Percentiles rank a stretch among this genome's conserved stretches.
Conservation (phyloP, 1,140 invertebrate species). For the Caenorhabditis inopinata region DNA sequence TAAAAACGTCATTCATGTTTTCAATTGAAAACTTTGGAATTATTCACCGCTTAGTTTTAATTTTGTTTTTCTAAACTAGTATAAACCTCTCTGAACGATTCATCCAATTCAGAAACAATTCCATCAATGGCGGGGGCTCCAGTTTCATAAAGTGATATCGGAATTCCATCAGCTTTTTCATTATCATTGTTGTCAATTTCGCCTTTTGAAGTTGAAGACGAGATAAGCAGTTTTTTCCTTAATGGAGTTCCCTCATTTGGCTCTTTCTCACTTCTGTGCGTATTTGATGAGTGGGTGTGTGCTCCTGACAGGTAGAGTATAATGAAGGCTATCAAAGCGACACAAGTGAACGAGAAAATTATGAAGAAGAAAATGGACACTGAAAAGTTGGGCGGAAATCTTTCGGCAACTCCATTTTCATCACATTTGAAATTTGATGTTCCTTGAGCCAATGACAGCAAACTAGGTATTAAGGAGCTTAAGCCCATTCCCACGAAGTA, state of each 20-base stretch:
- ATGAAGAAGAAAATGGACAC: conserved; percentile 57
- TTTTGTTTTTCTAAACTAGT: neutral
- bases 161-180: neutral
- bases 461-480: conserved; percentile 83
- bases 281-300: neutral
- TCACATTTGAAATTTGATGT: conserved; percentile 37
- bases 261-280: conserved; percentile 19
- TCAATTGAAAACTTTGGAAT: neutral
- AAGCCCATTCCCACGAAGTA: conserved; percentile 78
- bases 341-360: conserved; percentile 61
- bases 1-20: neutral
- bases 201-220: conserved; percentile 30
- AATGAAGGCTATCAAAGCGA: conserved; percentile 54
- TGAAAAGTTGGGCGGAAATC: conserved; percentile 52
- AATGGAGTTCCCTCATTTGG: neutral
- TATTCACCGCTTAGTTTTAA: neutral
- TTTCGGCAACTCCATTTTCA: neutral
- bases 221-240: neutral
- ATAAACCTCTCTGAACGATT: neutral
- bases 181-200: too few relatives aligned
- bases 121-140: neutral
- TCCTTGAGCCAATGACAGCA: conserved; percentile 76
- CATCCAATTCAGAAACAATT: conserved; percentile 20
- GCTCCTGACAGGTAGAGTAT: conserved; percentile 49
- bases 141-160: neutral